Base-by-base conservation (phyloP, 2,797 vertebrate genomes). In the Propithecus deckenii region DNA sequence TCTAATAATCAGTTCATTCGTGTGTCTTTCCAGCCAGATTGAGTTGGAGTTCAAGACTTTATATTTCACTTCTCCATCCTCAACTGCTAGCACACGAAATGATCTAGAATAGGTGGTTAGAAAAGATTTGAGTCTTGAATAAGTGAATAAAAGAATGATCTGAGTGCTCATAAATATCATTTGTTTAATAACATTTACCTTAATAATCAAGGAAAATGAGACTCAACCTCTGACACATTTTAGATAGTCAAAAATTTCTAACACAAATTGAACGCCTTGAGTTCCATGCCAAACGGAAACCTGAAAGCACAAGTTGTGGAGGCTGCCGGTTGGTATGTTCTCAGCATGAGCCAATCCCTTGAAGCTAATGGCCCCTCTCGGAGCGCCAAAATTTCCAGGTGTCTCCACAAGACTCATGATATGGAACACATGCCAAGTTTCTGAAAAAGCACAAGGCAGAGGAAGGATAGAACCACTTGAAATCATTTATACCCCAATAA, bases 381-480 rank as follows among this genome's bases (percentile, higher is more conserved):
- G 67, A 96, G 46, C 14, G 69, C 41, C 74, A 78, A 13, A 72
- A 67, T 32, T 65, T 79, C 90, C 92, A 97, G 85, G 81, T 97
- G 92, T 92, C 89, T 52, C 61, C 7, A 41, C 59, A 48, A 67
- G 18, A 69, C 59, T 97, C 79, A 63, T 55, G 57, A 46, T 8
- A 35, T 4, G 17, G 67, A 86, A 46, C 2, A 25, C 1, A 4
- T 3, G 74, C 94, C 92, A 96, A 86, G 38, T 65, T 88, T 86
- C 52, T 88, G 32, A 84, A 87, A 55, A 46, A 30, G 61, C 71
- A 86, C 86, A 95, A 81, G 94, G 55, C 61, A 67, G 32, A 72
- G 28, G 50, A 63, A 46, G 20, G 22, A n/a, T 1, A 48, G 55
- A 88, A 63, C 32, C 50, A 35, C 5, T 35, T 9, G 38, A 28